A percentile compares a stretch with the other conserved stretches of the same genome.
Conservation (phyloP, 2,113 vertebrate genomes). For the Laticauda colubrina region DNA sequence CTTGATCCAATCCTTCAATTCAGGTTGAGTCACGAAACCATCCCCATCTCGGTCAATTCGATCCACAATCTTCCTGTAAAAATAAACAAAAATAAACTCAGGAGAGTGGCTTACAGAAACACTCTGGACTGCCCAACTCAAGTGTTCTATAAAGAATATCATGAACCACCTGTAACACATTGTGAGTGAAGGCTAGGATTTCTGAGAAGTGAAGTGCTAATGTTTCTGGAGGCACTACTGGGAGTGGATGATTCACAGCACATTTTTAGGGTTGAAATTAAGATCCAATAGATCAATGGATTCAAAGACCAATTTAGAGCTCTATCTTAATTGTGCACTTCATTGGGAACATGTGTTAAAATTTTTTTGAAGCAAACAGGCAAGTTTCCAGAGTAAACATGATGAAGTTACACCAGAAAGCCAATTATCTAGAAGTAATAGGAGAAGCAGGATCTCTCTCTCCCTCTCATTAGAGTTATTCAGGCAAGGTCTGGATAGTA, state of each 20-base stretch:
- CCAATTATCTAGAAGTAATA: background rate
- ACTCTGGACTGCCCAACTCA: background rate
- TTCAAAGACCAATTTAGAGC: background rate
- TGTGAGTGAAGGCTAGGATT: background rate
- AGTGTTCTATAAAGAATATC: background rate
- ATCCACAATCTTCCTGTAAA: constrained; percentile 82
- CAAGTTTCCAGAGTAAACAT: background rate
- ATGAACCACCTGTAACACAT: background rate
- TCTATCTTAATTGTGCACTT: too few species aligned
- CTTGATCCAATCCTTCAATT: constrained; percentile 87
- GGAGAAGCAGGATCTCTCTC: background rate
- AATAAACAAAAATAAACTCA: background rate
- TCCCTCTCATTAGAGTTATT: background rate
- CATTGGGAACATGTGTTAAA: background rate
- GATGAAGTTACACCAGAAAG: background rate
- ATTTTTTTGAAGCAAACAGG: background rate
- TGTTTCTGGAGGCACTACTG: background rate
- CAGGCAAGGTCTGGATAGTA: background rate
- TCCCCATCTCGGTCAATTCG: constrained; percentile 84
- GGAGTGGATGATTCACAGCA: background rate
- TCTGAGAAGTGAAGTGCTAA: background rate
- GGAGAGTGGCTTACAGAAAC: background rate
- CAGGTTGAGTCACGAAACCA: constrained; percentile 76
- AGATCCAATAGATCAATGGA: background rate
- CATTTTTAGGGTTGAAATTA: background rate